Evolutionary conservation across 53 echinoderm and acorn worm species (phyloP), one percentile per base, ranked within the genome.

Genomic region (Zoroaster sp.): DNA sequence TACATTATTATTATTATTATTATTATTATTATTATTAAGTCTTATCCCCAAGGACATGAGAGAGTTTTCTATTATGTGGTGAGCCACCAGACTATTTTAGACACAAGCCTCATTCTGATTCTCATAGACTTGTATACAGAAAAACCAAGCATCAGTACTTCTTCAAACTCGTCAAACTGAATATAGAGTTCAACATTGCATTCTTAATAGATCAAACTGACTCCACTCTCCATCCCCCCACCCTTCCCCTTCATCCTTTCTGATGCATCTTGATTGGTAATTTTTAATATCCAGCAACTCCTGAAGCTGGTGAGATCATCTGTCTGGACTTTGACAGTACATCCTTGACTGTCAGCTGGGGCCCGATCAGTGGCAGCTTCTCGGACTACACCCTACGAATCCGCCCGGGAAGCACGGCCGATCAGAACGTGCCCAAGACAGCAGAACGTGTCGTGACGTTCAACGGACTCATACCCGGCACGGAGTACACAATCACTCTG

Each of bases 401-500:
- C n/a, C 90, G 73, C 8, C 72, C 81, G 2, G 63, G 82, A 15
- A 36, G 72, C 40, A n/a, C 10, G 3, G 4, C 34, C 4, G 82
- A 89, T 52, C 40, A 40, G 35, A 25, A 18, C 38, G 55, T 63
- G 3, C 53, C 34, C 36, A 25, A 33, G 8, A 52, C 41, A 0
- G 55, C 5, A 7, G 81, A 80, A 2, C 72, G 43, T 7, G 1
- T 73, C n/a, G 82, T 73, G 6, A 87, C 78, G 28, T 91, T 94
- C 42, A 38, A 75, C 21, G 87, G 72, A 7, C 88, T 94, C 35
- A 12, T 2, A 20, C 90, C 91, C 10, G 92, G 90, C 14, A 92
- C 90, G 12, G 90, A 94, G 44, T 94, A 94, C 31, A 88, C 92
- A 17, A 88, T 94, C 35, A 81, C 76, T 6, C 88, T 94, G 38